These are phyloP conservation scores for Dyspetes luteomarginatus DNA, from an alignment of 2,888 invertebrate genomes.

Conservation along the genomic window DNA sequence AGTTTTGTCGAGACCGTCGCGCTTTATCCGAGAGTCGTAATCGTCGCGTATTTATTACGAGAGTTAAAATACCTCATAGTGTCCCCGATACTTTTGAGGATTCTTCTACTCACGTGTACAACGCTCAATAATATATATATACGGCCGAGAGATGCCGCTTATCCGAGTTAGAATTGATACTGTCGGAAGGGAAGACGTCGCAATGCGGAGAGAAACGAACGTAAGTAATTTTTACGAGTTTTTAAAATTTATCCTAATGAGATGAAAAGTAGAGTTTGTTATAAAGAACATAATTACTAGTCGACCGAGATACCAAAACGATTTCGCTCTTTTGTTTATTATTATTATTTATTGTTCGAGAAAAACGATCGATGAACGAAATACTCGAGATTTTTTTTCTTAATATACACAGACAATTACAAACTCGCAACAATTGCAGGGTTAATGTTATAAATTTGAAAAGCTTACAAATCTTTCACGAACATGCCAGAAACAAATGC, in stretches of 20 bases:
- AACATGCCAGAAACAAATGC: too few relatives aligned
- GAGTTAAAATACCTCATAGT: neutral
- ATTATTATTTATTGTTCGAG: neutral
- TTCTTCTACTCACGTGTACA: conserved; percentile 1
- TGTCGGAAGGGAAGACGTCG: conserved; percentile 29
- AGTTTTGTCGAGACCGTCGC: conserved; percentile 1
- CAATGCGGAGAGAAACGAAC: conserved; percentile 34
- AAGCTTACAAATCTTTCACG: neutral
- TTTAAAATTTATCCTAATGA: neutral
- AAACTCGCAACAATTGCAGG: neutral
- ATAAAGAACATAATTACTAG: neutral
- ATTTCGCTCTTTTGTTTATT: neutral
- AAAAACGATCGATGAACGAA: conserved; percentile 7
- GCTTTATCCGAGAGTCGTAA: conserved; percentile 1
- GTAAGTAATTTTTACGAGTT: conserved; percentile 37
- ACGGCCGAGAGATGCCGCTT: conserved; percentile 17
- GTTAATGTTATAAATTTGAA: neutral
- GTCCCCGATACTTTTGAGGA: neutral
- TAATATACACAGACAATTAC: too few relatives aligned
- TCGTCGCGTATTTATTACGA: neutral
- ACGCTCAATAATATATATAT: neutral
- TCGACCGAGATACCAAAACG: neutral
- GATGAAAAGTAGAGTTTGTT: neutral
- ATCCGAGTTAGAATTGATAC: conserved; percentile 46
- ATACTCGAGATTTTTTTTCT: too few relatives aligned